Base-by-base conservation (phyloP, 1,140 invertebrate genomes). In the Drosophila pandora region DNA sequence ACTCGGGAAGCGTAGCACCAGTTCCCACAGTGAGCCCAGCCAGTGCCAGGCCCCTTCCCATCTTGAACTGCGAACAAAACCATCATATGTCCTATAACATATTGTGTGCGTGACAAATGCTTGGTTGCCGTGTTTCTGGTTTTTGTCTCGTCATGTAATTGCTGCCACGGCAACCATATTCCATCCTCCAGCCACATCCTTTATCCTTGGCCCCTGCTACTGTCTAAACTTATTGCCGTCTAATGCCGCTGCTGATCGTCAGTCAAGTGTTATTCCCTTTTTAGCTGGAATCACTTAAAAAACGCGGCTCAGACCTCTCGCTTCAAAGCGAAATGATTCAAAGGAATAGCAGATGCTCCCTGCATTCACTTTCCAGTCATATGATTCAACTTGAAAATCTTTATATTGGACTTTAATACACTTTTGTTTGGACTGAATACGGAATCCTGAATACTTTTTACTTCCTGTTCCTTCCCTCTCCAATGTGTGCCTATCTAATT, bases 61-160 rank as follows among this genome's bases (percentile, higher is more conserved):
- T 21, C 48, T n/a, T 34, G 39, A 13, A 17, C 23, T 17, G 17
- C 9, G 22, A 8, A 49, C 43, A 25, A 32, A 32, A 23, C 13
- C 50, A 30, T 59, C 65, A 41, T 17, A 23, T 30, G 43, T 48
- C 47, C 39, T 32, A 4, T 71, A n/a, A 45, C 67, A 73, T 34
- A 22, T 39, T 68, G 62, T 76, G 79, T 82, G 83, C 79, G 83
- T 87, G 82, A 79, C 82, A 88, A 85, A 85, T 85, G 74, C 83
- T 57, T 56, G 67, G 43, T 73, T 54, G 65, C 74, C 71, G 76
- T 70, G 76, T 76, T 81, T 81, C 68, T 72, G 62, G 41, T 67
- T 68, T 68, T 62, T 68, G 41, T 63, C 30, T 34, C 62, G 74
- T 88, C 78, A 82, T 88, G 78, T 76, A 82, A 88, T 88, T 85